Conservation (phyloP, 2,113 vertebrate species). For the Laticauda colubrina region DNA sequence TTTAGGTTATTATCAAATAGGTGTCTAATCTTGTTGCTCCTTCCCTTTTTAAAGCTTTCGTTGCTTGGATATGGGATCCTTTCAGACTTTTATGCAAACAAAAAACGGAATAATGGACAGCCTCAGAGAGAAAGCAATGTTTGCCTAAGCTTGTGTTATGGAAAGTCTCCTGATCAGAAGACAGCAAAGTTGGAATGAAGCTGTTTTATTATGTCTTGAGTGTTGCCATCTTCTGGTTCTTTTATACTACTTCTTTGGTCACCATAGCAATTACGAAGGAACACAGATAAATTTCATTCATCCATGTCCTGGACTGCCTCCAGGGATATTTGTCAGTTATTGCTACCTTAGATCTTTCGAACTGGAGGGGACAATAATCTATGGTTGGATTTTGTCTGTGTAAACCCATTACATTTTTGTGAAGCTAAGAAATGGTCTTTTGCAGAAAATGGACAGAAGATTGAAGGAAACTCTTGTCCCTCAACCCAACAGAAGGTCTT, state of each 20-base stretch:
- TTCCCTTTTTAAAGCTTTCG: slow-evolving; percentile 2
- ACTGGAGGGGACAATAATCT: not conserved
- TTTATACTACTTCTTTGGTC: not conserved
- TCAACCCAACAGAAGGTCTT: not conserved
- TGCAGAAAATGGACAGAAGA: not conserved
- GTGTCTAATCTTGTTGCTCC: not conserved
- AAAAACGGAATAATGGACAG: not conserved
- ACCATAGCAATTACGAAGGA: not conserved
- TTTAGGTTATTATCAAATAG: not conserved
- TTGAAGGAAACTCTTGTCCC: not conserved
- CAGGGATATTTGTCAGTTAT: not conserved
- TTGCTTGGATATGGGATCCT: slow-evolving; percentile 7
- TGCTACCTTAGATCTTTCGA: not conserved
- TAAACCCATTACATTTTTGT: not conserved
- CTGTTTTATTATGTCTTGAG: not conserved
- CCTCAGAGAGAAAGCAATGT: not conserved
- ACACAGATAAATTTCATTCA: not conserved
- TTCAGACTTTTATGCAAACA: slow-evolving; percentile 23
- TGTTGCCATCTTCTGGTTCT: not conserved
- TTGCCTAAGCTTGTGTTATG: slow-evolving; percentile 12
- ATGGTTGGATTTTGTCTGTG: not conserved
- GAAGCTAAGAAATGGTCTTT: not conserved
- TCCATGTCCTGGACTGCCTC: not conserved
- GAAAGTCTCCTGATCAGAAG: slow-evolving; percentile 1
- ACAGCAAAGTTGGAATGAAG: slow-evolving; percentile 17